Base-by-base conservation (phyloP, 2,888 invertebrate genomes). In the Odontocerum albicorne region DNA sequence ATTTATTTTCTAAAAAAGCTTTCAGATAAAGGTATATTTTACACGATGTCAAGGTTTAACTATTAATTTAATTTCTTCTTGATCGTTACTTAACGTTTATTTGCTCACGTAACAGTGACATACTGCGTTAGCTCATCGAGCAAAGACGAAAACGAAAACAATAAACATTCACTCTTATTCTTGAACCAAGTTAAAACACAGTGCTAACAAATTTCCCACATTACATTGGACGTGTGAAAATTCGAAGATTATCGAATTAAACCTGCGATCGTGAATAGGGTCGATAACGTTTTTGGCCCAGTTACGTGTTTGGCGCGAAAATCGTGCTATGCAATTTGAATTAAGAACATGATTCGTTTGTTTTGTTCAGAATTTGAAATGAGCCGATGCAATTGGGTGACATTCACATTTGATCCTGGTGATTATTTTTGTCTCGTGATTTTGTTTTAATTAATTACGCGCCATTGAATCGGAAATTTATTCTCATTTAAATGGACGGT, bases 241-340 rank as follows among this genome's bases (percentile, higher is more conserved):
- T 49, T 16, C 19, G 39, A 19, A 22, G 55, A 50, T 46, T 47
- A 46, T 31, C 53, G 47, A 45, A 52, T 47, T 54, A 54, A 42
- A 31, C 42, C 22, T 12, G 36, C 42, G 47, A 38, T 47, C 47
- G 56, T 47, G 51, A 57, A 51, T 57, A 52, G 45, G 56, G 56
- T 51, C 51, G 43, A 42, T 51, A 47, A 33, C 46, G 51, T 36
- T 49, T 52, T 52, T 49, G 57, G 57, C 54, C 53, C 54, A 57
- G 54, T 54, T 57, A 57, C 57, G 57, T 57, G 54, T 54, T 54
- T 57, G 57, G 57, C 54, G 57, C 54, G 49, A 53, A 47, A 49
- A 49, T 57, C 57, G 57, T 57, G 57, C 53, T 32, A 43, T 47
- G 57, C 57, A 57, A 53, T 52, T 52, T 45, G 57, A 57, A 49